Conservation (phyloP, 2,113 vertebrate species). For the Balaeniceps rex region DNA sequence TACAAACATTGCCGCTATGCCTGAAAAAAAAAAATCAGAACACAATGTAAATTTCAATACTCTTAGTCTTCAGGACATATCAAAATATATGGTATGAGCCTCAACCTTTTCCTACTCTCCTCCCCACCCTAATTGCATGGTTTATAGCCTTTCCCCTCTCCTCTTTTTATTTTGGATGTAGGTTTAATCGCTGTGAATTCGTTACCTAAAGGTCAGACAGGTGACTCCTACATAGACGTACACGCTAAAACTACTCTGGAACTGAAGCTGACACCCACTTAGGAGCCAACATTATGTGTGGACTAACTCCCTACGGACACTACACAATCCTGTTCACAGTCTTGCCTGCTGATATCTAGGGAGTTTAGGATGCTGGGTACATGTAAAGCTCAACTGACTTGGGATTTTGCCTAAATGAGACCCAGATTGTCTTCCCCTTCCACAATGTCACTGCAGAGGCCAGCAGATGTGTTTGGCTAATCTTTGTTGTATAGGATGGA, state of each 20-base stretch:
- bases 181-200: not conserved
- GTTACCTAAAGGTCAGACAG: not conserved
- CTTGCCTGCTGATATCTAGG: not conserved
- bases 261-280: not conserved
- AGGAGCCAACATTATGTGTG: not conserved
- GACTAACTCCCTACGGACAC: not conserved
- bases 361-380: not conserved
- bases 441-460: not conserved
- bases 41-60: not conserved
- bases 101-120: not conserved
- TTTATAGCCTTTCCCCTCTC: not conserved
- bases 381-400: not conserved
- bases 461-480: not conserved
- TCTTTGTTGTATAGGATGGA: not conserved
- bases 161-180: not conserved
- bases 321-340: not conserved
- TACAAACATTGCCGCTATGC: conserved; percentile 86
- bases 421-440: not conserved
- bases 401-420: not conserved
- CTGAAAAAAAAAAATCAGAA: conserved; percentile 58
- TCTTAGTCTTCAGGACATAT: not conserved
- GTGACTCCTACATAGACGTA: accelerated
- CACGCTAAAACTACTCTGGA: not conserved
- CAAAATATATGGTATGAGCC: not conserved
- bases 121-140: not conserved